Percentiles rank a stretch among this genome's conserved stretches.
Conservation (phyloP, 1,140 invertebrate genomes). For the Capitella teleta region DNA sequence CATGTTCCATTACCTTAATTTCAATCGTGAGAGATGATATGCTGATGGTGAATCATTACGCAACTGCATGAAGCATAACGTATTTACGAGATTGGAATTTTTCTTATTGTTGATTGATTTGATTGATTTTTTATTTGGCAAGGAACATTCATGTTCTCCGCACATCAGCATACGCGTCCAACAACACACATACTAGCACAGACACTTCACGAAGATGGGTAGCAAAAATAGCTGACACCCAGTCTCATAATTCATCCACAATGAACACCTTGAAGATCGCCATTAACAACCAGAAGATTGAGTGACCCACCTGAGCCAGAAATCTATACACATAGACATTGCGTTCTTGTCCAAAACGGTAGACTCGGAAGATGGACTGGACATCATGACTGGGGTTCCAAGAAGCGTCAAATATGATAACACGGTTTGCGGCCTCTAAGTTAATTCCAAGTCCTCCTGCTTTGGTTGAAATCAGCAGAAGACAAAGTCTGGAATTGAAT, state of each 20-base stretch:
- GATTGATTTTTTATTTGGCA: no score
- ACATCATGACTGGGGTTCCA: slow-evolving; percentile 97
- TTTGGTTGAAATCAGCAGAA: slow-evolving; percentile 62
- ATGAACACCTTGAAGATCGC: not conserved
- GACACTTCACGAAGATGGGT: not conserved
- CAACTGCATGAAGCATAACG: no score
- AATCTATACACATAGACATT: slow-evolving; percentile 94
- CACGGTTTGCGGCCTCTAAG: slow-evolving; percentile 88
- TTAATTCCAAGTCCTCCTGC: slow-evolving; percentile 85
- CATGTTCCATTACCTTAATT: no score
- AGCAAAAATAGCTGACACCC: not conserved
- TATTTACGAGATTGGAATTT: no score
- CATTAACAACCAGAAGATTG: not conserved
- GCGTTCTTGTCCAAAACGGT: slow-evolving; percentile 74
- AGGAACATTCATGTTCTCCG: no score
- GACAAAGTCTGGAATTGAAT: slow-evolving; percentile 2
- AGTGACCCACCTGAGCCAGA: slow-evolving; percentile 51
- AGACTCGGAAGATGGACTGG: slow-evolving; percentile 95
- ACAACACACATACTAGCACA: not conserved
- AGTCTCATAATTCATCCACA: not conserved
- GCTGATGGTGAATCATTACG: no score
- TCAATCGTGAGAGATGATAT: no score
- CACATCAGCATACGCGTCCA: no score
- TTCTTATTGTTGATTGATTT: no score
- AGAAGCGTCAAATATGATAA: slow-evolving; percentile 95